Evolutionary conservation across 2,888 invertebrate genomes (phyloP).

Genomic region (Dryobota labecula): DNA sequence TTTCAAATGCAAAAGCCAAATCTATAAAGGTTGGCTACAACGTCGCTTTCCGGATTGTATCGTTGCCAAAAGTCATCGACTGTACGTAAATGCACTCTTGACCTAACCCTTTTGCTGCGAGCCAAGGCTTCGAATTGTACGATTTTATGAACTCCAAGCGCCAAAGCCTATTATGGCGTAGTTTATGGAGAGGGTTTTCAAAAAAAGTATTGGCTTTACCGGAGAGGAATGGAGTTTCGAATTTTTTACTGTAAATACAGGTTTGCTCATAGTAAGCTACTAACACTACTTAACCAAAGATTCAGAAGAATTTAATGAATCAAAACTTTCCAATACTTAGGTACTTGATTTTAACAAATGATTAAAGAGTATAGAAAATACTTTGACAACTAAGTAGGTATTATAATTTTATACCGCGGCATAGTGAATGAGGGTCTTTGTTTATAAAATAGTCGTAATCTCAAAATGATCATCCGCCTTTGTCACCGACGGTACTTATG

Average conservation of each 20-base stretch:
- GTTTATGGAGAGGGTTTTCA: constrained; percentile 7
- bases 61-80: constrained; percentile 47
- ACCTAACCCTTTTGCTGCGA: constrained; percentile 17
- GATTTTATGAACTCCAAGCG: constrained; percentile 25
- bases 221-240: too few species aligned
- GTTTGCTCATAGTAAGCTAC: too few species aligned
- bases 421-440: background rate
- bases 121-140: constrained; percentile 4
- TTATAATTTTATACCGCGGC: background rate
- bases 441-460: background rate
- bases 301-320: background rate
- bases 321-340: background rate
- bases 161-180: constrained; percentile 24
- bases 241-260: background rate
- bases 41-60: constrained; percentile 23
- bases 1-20: constrained; percentile 19
- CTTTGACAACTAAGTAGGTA: background rate
- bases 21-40: constrained; percentile 9
- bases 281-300: background rate
- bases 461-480: background rate
- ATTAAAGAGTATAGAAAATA: background rate
- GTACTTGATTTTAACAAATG: background rate
- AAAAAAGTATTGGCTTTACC: background rate
- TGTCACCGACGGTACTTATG: background rate
- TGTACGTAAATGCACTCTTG: constrained; percentile 38